These are phyloP conservation scores for Ectropis crepuscularia DNA, from an alignment of 2,888 invertebrate species.

Conservation along the genomic window DNA sequence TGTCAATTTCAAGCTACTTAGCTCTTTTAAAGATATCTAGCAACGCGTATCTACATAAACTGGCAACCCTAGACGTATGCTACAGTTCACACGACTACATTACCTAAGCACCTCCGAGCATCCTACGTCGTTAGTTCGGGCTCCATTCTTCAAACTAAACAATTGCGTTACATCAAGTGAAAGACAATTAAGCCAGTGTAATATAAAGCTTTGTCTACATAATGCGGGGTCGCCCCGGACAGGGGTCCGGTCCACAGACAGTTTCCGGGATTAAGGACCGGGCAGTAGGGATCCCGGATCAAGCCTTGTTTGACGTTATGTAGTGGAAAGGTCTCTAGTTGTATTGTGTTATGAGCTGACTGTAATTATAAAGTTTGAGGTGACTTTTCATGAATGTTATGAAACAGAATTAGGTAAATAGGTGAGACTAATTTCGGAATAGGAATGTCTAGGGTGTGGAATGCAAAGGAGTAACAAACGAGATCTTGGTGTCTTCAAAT, in stretches of 20 bases:
- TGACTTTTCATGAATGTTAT: neutral
- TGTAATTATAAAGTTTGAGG: slow-evolving; percentile 4
- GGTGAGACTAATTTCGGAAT: no score
- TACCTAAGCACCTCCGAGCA: neutral
- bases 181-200: slow-evolving; percentile 41
- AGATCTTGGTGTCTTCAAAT: no score
- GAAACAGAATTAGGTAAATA: no score
- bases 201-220: slow-evolving; percentile 43
- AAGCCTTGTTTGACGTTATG: slow-evolving; percentile 31
- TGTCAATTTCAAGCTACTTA: no score
- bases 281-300: slow-evolving; percentile 28
- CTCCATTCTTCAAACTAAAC: slow-evolving; percentile 40
- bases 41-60: neutral
- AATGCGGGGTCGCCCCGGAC: slow-evolving; percentile 35
- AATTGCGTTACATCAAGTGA: slow-evolving; percentile 40
- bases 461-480: no score
- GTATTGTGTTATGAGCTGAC: slow-evolving; percentile 14
- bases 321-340: slow-evolving; percentile 28
- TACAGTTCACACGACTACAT: neutral
- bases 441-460: no score
- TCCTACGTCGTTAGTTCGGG: slow-evolving; percentile 14
- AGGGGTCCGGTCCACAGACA: slow-evolving; percentile 26
- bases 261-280: slow-evolving; percentile 30
- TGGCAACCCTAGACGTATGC: neutral
- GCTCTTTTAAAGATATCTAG: no score